Conservation (phyloP, 1,140 invertebrate genomes). For the Drosophila ercepeae region DNA sequence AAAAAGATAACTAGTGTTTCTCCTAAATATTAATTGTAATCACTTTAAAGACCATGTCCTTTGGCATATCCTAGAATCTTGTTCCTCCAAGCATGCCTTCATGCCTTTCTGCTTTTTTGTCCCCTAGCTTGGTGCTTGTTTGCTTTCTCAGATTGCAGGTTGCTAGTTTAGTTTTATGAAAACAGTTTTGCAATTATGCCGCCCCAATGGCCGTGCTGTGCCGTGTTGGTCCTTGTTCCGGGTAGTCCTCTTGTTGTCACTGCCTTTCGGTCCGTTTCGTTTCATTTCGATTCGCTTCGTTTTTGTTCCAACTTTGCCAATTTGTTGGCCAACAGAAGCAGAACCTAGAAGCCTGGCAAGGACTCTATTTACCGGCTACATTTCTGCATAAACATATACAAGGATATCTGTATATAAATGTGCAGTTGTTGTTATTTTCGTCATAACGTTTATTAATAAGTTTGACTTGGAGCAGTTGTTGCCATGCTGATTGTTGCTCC, state of each 20-base stretch:
- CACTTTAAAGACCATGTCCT: no score
- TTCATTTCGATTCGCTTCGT: constrained; percentile 29
- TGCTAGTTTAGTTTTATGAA: constrained; percentile 38
- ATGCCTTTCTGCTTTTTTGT: neutral
- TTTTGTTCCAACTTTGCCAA: constrained; percentile 78
- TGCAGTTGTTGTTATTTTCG: constrained; percentile 54
- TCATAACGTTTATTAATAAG: constrained; percentile 79
- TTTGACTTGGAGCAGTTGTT: constrained; percentile 48
- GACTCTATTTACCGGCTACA: constrained; percentile 36
- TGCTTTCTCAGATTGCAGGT: constrained; percentile 8
- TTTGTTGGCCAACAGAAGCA: constrained; percentile 45
- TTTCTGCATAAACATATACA: neutral
- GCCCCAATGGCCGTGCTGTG: constrained; percentile 24
- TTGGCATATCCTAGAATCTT: no score
- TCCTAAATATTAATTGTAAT: no score
- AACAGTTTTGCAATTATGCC: constrained; percentile 70
- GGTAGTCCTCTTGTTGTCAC: constrained; percentile 13
- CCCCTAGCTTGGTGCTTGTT: neutral
- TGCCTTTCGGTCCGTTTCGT: constrained; percentile 14
- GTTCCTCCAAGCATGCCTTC: no score
- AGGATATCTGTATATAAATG: neutral
- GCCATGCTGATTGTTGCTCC: constrained; percentile 66
- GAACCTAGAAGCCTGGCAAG: constrained; percentile 9
- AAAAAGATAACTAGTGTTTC: no score
- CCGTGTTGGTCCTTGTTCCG: constrained; percentile 4